These are phyloP conservation scores for Hyles vespertilio DNA, from an alignment of 1,140 invertebrate genomes.

Conservation along the genomic window DNA sequence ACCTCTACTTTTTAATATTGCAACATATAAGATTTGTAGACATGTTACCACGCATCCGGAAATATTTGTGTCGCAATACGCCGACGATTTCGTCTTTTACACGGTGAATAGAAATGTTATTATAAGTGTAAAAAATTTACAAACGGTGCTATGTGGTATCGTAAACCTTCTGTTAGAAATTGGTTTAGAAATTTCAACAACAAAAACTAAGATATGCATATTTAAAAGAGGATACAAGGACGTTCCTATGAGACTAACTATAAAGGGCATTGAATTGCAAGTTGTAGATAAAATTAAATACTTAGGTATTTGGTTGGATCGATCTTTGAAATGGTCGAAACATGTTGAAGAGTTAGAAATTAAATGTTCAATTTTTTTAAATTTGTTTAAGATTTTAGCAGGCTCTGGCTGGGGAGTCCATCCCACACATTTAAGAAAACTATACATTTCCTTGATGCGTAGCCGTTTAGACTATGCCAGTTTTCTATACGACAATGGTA, in stretches of 20 bases:
- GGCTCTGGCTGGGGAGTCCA: conserved; percentile 25
- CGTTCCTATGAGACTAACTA: too few relatives aligned
- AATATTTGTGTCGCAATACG: too few relatives aligned
- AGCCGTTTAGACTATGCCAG: conserved; percentile 1
- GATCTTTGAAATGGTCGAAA: conserved; percentile 19
- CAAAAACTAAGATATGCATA: conserved; percentile 21
- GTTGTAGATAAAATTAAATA: too few relatives aligned
- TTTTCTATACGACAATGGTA: neutral
- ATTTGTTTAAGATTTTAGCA: conserved; percentile 21
- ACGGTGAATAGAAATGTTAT: too few relatives aligned
- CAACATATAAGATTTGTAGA: too few relatives aligned
- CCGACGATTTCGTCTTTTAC: too few relatives aligned
- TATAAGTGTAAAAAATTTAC: too few relatives aligned
- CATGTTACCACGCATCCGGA: too few relatives aligned
- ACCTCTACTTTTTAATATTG: too few relatives aligned
- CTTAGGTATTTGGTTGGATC: conserved; percentile 6
- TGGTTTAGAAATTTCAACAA: conserved; percentile 20
- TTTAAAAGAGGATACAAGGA: too few relatives aligned
- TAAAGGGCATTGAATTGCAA: too few relatives aligned
- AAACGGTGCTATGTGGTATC: neutral
- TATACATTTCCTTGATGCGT: conserved; percentile 14
- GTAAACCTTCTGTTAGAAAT: neutral
- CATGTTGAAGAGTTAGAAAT: conserved; percentile 13
- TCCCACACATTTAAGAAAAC: conserved; percentile 18
- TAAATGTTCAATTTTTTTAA: conserved; percentile 15